Evolutionary conservation across 30 jellyfish, hydroid and myxozoan genomes (phyloP).

Genomic region (Sanderia malayensis): DNA sequence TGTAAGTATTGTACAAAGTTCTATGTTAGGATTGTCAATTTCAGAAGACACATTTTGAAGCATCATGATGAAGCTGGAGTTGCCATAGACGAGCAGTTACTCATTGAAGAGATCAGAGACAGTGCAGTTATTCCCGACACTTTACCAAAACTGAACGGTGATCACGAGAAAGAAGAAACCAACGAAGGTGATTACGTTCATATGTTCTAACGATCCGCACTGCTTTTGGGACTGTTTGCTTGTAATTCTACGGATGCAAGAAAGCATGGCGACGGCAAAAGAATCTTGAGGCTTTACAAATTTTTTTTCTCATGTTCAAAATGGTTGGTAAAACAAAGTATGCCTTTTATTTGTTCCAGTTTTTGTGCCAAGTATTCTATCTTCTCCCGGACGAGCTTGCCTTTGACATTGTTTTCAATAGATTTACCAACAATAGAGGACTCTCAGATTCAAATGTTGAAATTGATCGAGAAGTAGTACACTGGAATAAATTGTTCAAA

Average conservation of each 20-base stretch:
- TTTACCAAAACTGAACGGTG: not conserved
- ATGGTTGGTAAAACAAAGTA: no score
- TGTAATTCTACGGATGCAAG: conserved; percentile 22
- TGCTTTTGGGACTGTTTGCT: conserved; percentile 24
- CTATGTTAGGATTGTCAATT: not conserved
- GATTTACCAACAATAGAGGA: not conserved
- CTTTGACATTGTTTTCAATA: not conserved
- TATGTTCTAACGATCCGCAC: no score
- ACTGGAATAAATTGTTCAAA: conserved; percentile 9
- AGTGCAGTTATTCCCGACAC: conserved; percentile 16
- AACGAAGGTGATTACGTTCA: no score
- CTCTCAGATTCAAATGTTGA: no score
- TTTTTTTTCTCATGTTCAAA: no score
- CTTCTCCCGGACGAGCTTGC: not conserved
- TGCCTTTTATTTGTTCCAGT: no score
- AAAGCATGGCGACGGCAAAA: conserved; percentile 18
- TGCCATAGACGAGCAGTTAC: not conserved
- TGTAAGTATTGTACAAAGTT: not conserved
- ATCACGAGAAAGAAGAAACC: not conserved
- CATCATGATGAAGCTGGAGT: not conserved
- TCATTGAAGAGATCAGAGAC: not conserved
- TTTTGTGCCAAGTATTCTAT: no score
- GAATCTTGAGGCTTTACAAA: no score
- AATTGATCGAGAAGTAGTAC: no score
- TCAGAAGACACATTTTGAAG: conserved; percentile 7